Evolutionary conservation across 2,888 invertebrate species (phyloP).

Genomic region (Sturmia bella): DNA sequence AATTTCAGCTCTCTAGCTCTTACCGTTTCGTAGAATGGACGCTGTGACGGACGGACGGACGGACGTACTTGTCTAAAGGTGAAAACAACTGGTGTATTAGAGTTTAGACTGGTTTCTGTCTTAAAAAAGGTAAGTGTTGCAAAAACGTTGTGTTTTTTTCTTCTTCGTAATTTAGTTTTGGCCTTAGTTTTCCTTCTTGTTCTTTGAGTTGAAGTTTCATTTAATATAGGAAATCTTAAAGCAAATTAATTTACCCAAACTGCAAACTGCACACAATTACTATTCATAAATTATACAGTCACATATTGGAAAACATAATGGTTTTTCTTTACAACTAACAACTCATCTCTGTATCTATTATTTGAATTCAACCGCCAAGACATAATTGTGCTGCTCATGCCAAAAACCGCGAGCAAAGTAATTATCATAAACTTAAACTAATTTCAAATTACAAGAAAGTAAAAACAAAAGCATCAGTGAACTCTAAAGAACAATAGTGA

Average conservation of each 20-base stretch:
- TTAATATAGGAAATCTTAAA: background rate
- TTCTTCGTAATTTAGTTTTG: background rate
- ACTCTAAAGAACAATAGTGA: background rate
- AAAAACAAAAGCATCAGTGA: constrained; percentile 21
- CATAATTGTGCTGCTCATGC: constrained; percentile 63
- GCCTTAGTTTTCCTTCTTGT: too few relatives aligned
- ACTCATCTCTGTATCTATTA: constrained; percentile 39
- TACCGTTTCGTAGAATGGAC: too few relatives aligned
- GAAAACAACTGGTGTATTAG: too few relatives aligned
- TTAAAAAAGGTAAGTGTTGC: too few relatives aligned
- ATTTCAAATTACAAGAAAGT: constrained; percentile 42
- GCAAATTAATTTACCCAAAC: constrained; percentile 44
- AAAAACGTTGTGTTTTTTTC: too few relatives aligned
- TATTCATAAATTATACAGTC: constrained; percentile 67
- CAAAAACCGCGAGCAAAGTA: constrained; percentile 69
- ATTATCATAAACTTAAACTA: constrained; percentile 65
- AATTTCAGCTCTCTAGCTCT: too few relatives aligned
- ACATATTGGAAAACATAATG: constrained; percentile 68
- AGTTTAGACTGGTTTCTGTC: too few relatives aligned
- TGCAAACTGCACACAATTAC: constrained; percentile 41
- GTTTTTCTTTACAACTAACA: constrained; percentile 58
- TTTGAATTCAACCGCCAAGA: constrained; percentile 44
- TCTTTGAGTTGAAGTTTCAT: too few relatives aligned
- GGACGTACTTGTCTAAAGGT: too few relatives aligned
- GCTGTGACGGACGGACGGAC: too few relatives aligned